Conservation (phyloP, 2,797 vertebrate genomes). For the Mormyrops attenuatus region DNA sequence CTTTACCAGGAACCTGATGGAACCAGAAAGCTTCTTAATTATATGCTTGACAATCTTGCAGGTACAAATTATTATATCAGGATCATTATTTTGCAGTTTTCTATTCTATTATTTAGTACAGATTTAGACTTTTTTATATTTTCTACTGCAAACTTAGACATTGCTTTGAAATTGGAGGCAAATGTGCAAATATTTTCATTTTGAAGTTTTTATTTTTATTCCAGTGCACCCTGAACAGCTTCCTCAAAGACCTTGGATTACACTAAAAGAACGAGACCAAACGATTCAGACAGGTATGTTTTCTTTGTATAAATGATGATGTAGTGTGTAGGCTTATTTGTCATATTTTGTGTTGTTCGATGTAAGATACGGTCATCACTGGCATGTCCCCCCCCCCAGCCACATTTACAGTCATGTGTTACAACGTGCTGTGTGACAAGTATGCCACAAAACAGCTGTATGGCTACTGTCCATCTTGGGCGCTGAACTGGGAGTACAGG, state of each 20-base stretch:
- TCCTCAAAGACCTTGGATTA: slow-evolving; percentile 96
- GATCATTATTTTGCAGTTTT: neutral
- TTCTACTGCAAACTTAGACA: neutral
- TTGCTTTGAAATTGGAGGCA: neutral
- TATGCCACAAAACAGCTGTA: slow-evolving; percentile 98
- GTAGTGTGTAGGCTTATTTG: neutral
- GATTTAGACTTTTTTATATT: neutral
- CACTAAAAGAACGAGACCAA: slow-evolving; percentile 93
- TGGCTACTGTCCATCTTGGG: slow-evolving; percentile 97
- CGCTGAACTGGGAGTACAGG: slow-evolving; percentile 95
- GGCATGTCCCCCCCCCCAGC: slow-evolving; percentile 53
- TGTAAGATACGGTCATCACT: neutral
- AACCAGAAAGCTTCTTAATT: slow-evolving; percentile 97
- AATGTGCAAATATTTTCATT: neutral
- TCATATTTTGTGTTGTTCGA: neutral
- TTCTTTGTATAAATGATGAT: neutral
- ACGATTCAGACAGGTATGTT: slow-evolving; percentile 82
- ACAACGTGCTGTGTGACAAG: slow-evolving; percentile 97
- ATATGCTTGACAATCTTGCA: slow-evolving; percentile 99
- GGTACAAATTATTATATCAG: slow-evolving; percentile 55
- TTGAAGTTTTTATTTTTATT: slow-evolving; percentile 4
- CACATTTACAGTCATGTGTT: slow-evolving; percentile 96
- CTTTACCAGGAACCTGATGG: slow-evolving; percentile 96
- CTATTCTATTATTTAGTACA: neutral
- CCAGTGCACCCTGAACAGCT: slow-evolving; percentile 98